Conservation (phyloP, 2,113 vertebrate species). For the Arenaria interpres region DNA sequence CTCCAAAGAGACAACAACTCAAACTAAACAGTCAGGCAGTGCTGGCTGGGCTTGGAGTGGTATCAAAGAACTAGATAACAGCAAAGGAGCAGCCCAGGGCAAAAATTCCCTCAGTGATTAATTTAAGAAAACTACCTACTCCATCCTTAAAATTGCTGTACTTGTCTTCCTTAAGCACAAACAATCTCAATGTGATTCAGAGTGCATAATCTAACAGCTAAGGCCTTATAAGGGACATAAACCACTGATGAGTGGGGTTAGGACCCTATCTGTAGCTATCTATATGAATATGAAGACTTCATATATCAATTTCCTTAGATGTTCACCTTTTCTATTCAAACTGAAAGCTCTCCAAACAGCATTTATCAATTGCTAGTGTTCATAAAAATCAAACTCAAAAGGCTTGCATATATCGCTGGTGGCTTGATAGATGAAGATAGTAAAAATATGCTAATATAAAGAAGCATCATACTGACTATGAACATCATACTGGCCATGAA, state of each 20-base stretch:
- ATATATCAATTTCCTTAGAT: background rate
- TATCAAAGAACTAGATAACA: background rate
- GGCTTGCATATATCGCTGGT: background rate
- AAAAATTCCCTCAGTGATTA: background rate
- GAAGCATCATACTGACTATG: background rate
- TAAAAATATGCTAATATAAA: background rate
- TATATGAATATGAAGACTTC: background rate
- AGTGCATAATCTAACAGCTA: background rate
- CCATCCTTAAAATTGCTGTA: background rate
- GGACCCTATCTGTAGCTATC: background rate
- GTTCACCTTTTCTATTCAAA: background rate
- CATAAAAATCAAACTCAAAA: background rate
- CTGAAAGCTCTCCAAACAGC: background rate
- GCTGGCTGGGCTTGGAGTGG: background rate
- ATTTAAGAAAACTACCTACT: background rate
- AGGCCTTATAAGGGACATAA: background rate
- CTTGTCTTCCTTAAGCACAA: background rate
- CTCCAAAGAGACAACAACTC: background rate
- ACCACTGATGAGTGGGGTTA: background rate
- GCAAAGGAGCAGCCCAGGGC: accelerated
- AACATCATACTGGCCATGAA: background rate
- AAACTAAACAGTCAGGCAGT: background rate
- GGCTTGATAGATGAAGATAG: background rate
- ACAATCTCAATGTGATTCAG: background rate
- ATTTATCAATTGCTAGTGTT: background rate